Conservation (phyloP, 2,888 invertebrate species). For the Andrena trimmerana region DNA sequence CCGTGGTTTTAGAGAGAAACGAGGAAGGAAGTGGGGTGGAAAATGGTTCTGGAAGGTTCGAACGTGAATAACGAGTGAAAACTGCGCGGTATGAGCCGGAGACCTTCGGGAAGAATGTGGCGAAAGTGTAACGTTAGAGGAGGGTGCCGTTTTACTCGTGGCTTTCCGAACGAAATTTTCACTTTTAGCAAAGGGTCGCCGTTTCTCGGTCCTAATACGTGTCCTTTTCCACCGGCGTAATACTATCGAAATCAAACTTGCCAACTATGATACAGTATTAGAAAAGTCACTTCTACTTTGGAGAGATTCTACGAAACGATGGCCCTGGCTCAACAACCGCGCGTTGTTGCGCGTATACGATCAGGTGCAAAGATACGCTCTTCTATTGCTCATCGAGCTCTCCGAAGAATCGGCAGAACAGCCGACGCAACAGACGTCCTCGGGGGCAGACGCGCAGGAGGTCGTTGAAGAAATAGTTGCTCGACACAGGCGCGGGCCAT, state of each 20-base stretch:
- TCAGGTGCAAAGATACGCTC: too few relatives aligned
- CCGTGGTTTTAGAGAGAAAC: slow-evolving; percentile 16
- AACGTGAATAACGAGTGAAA: slow-evolving; percentile 66
- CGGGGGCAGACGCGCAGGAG: not conserved
- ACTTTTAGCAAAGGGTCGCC: slow-evolving; percentile 8
- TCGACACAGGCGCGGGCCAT: not conserved
- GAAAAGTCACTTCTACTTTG: too few relatives aligned
- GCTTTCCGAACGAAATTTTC: slow-evolving; percentile 24
- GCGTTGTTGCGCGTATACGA: too few relatives aligned
- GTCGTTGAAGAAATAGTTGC: slow-evolving; percentile 23
- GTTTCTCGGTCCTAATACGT: not conserved
- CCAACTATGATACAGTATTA: too few relatives aligned
- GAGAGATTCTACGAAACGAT: too few relatives aligned
- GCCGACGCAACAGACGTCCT: too few relatives aligned
- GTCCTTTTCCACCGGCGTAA: too few relatives aligned
- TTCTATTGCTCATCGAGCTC: too few relatives aligned
- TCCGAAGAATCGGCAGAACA: too few relatives aligned
- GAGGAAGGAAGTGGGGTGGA: slow-evolving; percentile 48
- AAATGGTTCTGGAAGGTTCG: slow-evolving; percentile 49
- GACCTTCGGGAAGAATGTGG: slow-evolving; percentile 53
- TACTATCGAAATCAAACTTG: not conserved
- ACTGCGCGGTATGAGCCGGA: slow-evolving; percentile 52
- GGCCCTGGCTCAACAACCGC: too few relatives aligned
- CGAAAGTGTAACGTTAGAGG: slow-evolving; percentile 63
- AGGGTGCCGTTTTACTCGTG: not conserved